Percentiles rank a stretch among this genome's conserved stretches.
phyloP scores from a whole-genome alignment of 2,888 invertebrate species.

The Trimorus sp. region DNA sequence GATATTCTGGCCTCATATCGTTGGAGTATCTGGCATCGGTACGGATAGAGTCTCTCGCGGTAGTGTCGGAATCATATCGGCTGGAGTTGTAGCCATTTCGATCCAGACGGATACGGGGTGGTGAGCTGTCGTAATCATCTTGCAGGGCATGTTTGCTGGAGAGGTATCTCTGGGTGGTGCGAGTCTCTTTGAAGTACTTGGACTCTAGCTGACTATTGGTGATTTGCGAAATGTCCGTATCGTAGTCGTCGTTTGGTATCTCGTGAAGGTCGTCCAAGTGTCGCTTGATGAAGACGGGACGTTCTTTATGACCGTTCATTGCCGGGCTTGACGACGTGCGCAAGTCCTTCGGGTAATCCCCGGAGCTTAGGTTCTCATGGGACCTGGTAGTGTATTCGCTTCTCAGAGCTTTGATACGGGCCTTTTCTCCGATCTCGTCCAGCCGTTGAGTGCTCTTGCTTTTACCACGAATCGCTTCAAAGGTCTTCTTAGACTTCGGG shows the following conservation, averaged over 20 bases:
- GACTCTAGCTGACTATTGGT: constrained; percentile 78
- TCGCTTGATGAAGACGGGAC: constrained; percentile 71
- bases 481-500: constrained; percentile 75
- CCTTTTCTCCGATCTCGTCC: constrained; percentile 76
- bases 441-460: constrained; percentile 79
- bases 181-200: constrained; percentile 76
- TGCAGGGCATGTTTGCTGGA: constrained; percentile 73
- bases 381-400: constrained; percentile 77
- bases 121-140: constrained; percentile 79
- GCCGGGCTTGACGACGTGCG: constrained; percentile 68
- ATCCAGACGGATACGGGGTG: constrained; percentile 74
- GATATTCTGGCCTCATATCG: constrained; percentile 73
- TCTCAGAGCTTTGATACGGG: constrained; percentile 71
- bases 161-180: constrained; percentile 75
- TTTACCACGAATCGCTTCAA: constrained; percentile 76
- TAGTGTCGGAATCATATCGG: constrained; percentile 79
- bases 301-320: constrained; percentile 70
- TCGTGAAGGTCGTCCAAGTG: constrained; percentile 75
- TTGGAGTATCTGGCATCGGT: constrained; percentile 74
- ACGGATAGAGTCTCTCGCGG: constrained; percentile 76
- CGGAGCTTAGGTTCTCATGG: constrained; percentile 76
- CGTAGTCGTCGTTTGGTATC: constrained; percentile 78
- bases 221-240: constrained; percentile 79
- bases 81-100: constrained; percentile 76
- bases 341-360: constrained; percentile 78